Evolutionary conservation across 2,888 invertebrate species (phyloP).

Genomic region (Zootermopsis nevadensis): DNA sequence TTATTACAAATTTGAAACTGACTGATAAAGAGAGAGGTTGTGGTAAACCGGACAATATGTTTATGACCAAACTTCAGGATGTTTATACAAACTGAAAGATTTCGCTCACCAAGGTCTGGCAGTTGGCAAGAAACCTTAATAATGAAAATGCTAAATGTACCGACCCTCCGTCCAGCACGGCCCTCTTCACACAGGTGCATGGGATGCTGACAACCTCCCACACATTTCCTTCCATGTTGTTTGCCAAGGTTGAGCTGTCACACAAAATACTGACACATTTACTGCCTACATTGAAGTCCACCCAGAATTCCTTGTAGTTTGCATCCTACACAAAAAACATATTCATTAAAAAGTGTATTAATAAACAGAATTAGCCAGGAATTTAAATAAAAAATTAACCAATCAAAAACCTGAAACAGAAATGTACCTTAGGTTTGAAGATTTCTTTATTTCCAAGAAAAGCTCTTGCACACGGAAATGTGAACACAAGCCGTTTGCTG

Average conservation of each 20-base stretch:
- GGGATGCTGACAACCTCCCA: slow-evolving; percentile 21
- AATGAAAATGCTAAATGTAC: neutral
- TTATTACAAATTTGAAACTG: too few relatives aligned
- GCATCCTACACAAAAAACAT: slow-evolving; percentile 15
- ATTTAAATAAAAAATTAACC: neutral
- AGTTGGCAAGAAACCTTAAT: too few relatives aligned
- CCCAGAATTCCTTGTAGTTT: slow-evolving; percentile 28
- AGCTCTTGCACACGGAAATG: slow-evolving; percentile 2
- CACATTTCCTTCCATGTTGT: neutral
- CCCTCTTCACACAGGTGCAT: neutral
- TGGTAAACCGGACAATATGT: too few relatives aligned
- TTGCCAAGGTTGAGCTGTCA: neutral
- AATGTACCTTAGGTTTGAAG: slow-evolving; percentile 11
- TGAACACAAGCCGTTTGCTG: neutral
- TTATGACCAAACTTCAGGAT: too few relatives aligned
- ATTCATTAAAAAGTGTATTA: neutral
- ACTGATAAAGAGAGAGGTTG: too few relatives aligned
- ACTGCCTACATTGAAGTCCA: slow-evolving; percentile 9
- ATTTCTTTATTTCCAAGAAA: slow-evolving; percentile 7
- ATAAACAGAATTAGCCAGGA: neutral
- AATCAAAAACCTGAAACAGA: neutral
- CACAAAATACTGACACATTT: neutral
- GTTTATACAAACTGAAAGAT: too few relatives aligned
- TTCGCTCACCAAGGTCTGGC: too few relatives aligned
- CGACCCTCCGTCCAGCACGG: neutral